Conservation (phyloP, 2,888 invertebrate genomes). For the Drosophila cognata region DNA sequence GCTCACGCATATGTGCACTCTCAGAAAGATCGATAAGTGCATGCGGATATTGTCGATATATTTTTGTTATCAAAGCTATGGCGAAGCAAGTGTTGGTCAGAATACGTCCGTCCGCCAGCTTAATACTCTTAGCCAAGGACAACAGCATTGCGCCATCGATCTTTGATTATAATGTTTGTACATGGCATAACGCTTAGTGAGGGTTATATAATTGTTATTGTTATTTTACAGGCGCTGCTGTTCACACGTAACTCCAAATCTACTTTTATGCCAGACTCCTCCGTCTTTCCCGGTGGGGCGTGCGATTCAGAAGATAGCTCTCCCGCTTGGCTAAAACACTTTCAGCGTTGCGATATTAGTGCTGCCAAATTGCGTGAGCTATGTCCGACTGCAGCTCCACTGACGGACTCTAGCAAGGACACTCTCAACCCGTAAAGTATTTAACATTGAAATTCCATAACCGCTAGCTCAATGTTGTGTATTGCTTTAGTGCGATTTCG, state of each 20-base stretch:
- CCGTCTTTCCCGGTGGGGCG: conserved; percentile 95
- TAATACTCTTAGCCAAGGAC: conserved; percentile 87
- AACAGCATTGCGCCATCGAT: conserved; percentile 18
- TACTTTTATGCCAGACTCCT: conserved; percentile 90
- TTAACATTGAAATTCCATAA: neutral
- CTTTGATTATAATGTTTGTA: conserved; percentile 72
- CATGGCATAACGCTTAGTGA: neutral
- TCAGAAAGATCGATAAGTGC: conserved; percentile 17
- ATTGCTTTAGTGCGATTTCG: conserved; percentile 87
- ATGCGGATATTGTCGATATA: neutral
- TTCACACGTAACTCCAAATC: conserved; percentile 89
- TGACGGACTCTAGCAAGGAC: conserved; percentile 1
- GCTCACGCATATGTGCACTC: no score
- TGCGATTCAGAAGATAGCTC: conserved; percentile 89
- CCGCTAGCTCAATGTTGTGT: neutral
- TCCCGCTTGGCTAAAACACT: conserved; percentile 89
- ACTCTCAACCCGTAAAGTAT: conserved; percentile 43
- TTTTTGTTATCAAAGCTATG: conserved; percentile 53
- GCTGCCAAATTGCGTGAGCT: conserved; percentile 68
- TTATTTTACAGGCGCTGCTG: conserved; percentile 73
- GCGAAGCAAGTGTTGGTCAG: conserved; percentile 58
- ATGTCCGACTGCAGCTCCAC: conserved; percentile 3
- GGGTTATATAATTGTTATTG: neutral
- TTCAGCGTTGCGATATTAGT: conserved; percentile 87
- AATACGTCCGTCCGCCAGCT: conserved; percentile 88